Base-by-base conservation (phyloP, 2,888 invertebrate species). In the Hydrotaea cyrtoneurina region DNA sequence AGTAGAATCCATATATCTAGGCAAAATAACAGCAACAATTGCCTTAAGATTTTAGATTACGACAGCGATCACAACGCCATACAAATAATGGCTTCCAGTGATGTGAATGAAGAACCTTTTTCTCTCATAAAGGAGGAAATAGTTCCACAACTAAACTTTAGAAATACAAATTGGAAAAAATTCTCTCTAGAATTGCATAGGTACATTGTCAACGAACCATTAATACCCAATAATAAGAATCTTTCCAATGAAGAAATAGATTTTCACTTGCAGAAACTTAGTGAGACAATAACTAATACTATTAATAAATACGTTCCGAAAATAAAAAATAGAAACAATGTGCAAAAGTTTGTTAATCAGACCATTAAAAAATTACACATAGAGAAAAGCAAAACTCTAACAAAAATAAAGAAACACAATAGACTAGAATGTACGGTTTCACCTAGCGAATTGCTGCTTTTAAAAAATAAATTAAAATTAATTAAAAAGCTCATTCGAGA, bases 1-100 rank as follows among this genome's bases (percentile, higher is more conserved):
- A 62, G 11, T 23, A 43, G 75, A 26, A 43, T 75, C 10, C 11
- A n/a, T 26, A 46, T 75, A 11, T 17, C 4, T 15, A 75, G 13
- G 10, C 26, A 62, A 46, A 75, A 62, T 46, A n/a, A 75, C 23
- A 62, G 26, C 0, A 62, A 13, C 13, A 59, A 59, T 59, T 59
- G 59, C 13, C 59, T 59, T 21, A 15, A 13, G 1, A 59, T 15
- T 15, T 26, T 62, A 21, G 23, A 50, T 4, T 50, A 46, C 26
- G 23, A 71, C 21, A 53, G 71, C n/a, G 71, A 71, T 11, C 71
- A 71, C 26, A 71, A 50, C n/a, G 71, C 71, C 1, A 2, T 53
- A 26, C 23, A 23, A 26, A 50, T 53, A 23, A 4, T 59, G 4
- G 59, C 59, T 4, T 21, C 59, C 1, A 59, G 26, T 15, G 23